Evolutionary conservation across 92 coral and sea anemone species (phyloP).

Genomic region (Hydrozoanthus gracilis): DNA sequence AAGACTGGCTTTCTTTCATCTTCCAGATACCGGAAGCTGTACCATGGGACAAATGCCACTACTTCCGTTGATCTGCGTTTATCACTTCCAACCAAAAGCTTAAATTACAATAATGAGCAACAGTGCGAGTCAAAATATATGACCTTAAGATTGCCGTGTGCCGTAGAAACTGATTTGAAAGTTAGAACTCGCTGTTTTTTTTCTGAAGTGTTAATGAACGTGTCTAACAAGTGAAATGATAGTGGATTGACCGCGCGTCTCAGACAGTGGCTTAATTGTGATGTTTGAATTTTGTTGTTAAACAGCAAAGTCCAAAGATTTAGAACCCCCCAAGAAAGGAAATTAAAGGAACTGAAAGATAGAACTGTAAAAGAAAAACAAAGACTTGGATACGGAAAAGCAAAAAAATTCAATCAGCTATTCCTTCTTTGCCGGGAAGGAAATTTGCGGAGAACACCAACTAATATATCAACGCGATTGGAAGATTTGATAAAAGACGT

Average conservation of each 20-base stretch:
- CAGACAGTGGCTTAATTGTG: background rate
- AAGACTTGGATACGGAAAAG: background rate
- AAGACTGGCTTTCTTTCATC: slow-evolving; percentile 55
- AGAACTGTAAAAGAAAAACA: slow-evolving; percentile 11
- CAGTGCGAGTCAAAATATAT: slow-evolving; percentile 81
- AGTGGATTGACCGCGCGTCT: background rate
- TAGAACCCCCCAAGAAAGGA: slow-evolving; percentile 1
- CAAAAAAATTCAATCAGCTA: background rate
- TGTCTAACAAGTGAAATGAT: background rate
- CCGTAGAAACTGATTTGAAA: slow-evolving; percentile 64
- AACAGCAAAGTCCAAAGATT: background rate
- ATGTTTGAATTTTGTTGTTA: slow-evolving; percentile 9
- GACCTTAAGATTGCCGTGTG: slow-evolving; percentile 71
- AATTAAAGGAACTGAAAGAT: background rate
- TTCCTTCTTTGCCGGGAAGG: slow-evolving; percentile 54
- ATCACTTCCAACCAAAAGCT: slow-evolving; percentile 85
- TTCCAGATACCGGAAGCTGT: slow-evolving; percentile 86
- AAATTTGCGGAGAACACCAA: slow-evolving; percentile 83
- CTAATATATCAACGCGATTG: slow-evolving; percentile 75
- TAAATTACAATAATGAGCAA: slow-evolving; percentile 93
- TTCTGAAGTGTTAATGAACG: background rate
- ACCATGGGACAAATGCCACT: slow-evolving; percentile 84
- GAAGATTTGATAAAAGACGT: slow-evolving; percentile 81
- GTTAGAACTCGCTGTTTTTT: slow-evolving; percentile 19
- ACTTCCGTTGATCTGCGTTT: slow-evolving; percentile 87